Evolutionary conservation across 2,888 invertebrate genomes (phyloP), one percentile per base, ranked within the genome.

Genomic region (Noctuana brunneofusca): DNA sequence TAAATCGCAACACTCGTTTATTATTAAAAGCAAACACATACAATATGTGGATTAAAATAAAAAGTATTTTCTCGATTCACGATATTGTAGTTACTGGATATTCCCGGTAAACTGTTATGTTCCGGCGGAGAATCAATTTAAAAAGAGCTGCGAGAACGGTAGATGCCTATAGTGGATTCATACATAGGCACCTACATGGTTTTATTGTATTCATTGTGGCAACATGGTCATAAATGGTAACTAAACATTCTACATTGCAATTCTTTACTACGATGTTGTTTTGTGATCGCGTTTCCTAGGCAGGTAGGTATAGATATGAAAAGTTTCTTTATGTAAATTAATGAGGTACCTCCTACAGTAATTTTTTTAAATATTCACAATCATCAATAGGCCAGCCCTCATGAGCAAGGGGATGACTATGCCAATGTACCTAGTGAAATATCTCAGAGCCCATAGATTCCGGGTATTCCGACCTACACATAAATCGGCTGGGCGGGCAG

Each of bases 401-500:
- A n/a, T n/a, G n/a, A n/a, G n/a, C n/a, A n/a, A 22, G 35, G 22
- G 27, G 14, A 5, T 22, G 48, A 30, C 48, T 50, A 58, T 16
- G 24, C 35, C 49, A 14, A 35, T 58, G 16, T 57, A 57, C 57
- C 30, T 48, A 35, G 48, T 50, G 49, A 50, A 58, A 50, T 58
- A 57, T 38, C 38, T 41, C 20, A 9, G 14, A 41, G 41, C 59
- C 59, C 32, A 27, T 46, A 60, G 59, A 52, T 41, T 32, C 52
- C 53, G 38, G 22, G 53, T 53, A 52, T 41, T 32, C 52, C 53
- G 38, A 32, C 59, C 53, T 53, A 46, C 59, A 32, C 53, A 60
- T 60, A 60, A 60, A 60, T 60, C 53, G 20, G 49, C 53, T 22
- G 16, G 46, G 49, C 53, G 32, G 16, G 46, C 18, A 53, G 59